These are phyloP conservation scores for Eumeta japonica DNA, from an alignment of 1,140 invertebrate genomes.

Conservation along the genomic window DNA sequence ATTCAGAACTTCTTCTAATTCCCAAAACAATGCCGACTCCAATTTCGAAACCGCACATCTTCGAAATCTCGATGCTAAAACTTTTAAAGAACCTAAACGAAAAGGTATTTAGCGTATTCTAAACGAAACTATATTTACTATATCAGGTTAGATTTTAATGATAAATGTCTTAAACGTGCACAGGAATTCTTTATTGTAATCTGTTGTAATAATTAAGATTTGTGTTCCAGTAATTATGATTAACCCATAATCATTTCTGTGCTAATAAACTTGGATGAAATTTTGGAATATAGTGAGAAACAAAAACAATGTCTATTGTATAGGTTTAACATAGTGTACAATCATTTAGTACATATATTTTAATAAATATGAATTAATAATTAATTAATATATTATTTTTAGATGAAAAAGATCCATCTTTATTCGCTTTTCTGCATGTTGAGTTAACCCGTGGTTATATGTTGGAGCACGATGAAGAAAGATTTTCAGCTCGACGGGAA, in stretches of 20 bases:
- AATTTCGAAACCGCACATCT: conserved; percentile 6
- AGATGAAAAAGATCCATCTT: conserved; percentile 57
- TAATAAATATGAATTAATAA: no score
- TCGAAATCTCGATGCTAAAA: conserved; percentile 22
- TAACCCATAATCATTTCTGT: no score
- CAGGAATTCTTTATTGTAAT: no score
- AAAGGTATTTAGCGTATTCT: conserved; percentile 26
- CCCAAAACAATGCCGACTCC: conserved; percentile 29
- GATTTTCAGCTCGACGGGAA: conserved; percentile 88
- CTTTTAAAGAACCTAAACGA: conserved; percentile 31
- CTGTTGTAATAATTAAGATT: no score
- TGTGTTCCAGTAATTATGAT: no score
- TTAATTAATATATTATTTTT: no score
- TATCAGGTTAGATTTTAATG: no score
- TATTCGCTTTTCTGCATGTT: conserved; percentile 75
- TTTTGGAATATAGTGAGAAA: neutral
- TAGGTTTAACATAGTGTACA: conserved; percentile 1
- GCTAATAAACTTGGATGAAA: no score
- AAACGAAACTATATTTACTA: no score
- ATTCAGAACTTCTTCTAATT: conserved; percentile 37
- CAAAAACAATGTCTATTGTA: neutral
- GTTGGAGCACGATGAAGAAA: conserved; percentile 90
- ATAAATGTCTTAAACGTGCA: no score
- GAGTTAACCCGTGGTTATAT: conserved; percentile 90
- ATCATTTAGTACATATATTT: no score